phyloP scores from a whole-genome alignment of 2,888 invertebrate genomes.

The Trachelus iudaicus region DNA sequence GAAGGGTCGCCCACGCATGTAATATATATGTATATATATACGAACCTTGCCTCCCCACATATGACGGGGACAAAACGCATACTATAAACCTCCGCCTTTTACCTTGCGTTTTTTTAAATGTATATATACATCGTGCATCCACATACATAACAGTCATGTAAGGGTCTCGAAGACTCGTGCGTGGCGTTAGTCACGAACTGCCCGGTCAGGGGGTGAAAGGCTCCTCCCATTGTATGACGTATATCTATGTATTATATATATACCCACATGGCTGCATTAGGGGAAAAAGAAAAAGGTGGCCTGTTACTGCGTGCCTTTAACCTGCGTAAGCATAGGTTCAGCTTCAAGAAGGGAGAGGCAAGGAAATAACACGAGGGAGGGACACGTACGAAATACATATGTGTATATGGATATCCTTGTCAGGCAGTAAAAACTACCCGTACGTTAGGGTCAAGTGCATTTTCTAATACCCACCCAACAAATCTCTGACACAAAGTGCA shows the following conservation, averaged over 20 bases:
- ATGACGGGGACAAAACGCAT: neutral
- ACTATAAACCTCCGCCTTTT: neutral
- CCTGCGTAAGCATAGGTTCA: neutral
- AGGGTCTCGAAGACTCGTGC: neutral
- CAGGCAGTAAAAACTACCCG: neutral
- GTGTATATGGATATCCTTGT: neutral
- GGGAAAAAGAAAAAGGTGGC: constrained; percentile 8
- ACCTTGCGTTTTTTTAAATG: neutral
- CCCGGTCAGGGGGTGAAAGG: constrained; percentile 16
- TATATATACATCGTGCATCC: neutral
- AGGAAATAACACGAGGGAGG: neutral
- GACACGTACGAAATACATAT: neutral
- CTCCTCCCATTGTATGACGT: constrained; percentile 1
- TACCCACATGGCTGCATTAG: constrained; percentile 7
- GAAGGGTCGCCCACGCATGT: constrained; percentile 39
- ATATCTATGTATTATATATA: neutral
- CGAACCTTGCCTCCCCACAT: neutral
- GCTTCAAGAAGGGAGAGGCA: neutral
- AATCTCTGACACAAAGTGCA: neutral
- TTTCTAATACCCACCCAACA: constrained; percentile 1
- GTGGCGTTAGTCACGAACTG: constrained; percentile 20
- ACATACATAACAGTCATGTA: neutral
- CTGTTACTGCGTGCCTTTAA: neutral
- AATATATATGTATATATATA: constrained; percentile 5
- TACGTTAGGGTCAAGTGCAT: constrained; percentile 18